phyloP scores from a whole-genome alignment of 2,113 vertebrate species.

The Macroglossus sobrinus region DNA sequence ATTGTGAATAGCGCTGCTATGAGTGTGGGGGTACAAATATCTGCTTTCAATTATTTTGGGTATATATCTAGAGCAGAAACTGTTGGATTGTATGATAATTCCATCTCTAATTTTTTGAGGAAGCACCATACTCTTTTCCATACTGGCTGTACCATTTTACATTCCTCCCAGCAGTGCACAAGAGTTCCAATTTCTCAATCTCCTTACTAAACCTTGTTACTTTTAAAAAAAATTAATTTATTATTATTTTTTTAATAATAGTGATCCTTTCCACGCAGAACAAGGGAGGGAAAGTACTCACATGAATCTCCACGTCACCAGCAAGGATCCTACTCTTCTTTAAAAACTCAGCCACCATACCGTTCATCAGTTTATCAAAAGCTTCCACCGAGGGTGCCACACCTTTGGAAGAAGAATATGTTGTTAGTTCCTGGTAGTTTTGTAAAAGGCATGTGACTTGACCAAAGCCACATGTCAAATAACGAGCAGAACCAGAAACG shows the following conservation, averaged over 20 bases:
- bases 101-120: not conserved
- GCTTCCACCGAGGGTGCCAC: constrained; percentile 88
- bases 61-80: not conserved
- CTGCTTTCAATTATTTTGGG: not conserved
- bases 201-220: not conserved
- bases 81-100: not conserved
- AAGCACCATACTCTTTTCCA: not conserved
- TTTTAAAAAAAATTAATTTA: not conserved
- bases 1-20: not conserved
- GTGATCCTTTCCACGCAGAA: not conserved
- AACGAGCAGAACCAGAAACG: not conserved
- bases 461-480: not conserved
- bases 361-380: constrained; percentile 89
- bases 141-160: not conserved
- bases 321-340: constrained; percentile 91
- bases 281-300: constrained; percentile 81
- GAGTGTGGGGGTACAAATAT: not conserved
- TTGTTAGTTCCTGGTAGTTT: constrained; percentile 23
- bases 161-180: not conserved
- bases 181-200: not conserved
- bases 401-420: constrained; percentile 78
- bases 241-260: not conserved
- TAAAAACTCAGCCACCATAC: constrained; percentile 91
- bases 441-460: not conserved
- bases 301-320: constrained; percentile 93